Evolutionary conservation across 2,113 vertebrate species (phyloP).

Genomic region (Cheilinus undulatus): DNA sequence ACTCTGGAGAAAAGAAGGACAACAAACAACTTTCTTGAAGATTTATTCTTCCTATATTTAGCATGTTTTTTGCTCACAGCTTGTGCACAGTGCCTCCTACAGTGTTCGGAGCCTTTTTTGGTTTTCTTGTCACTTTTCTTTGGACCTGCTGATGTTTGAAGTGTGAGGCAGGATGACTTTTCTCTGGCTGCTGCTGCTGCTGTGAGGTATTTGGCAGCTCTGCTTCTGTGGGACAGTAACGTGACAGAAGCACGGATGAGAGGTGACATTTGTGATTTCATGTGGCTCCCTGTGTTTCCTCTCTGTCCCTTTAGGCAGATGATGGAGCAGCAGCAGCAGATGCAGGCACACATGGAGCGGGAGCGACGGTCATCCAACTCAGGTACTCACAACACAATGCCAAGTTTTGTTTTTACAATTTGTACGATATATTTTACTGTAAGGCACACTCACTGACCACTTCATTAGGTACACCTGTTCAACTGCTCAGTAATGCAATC

Average conservation of each 20-base stretch:
- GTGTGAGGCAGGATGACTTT: slow-evolving; percentile 10
- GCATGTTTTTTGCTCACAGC: background rate
- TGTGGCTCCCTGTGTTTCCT: slow-evolving; percentile 17
- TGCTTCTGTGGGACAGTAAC: background rate
- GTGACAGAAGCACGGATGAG: background rate
- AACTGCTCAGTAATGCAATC: no score
- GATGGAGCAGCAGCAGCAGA: slow-evolving; percentile 89
- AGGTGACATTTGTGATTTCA: background rate
- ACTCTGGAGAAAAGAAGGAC: background rate
- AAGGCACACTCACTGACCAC: no score
- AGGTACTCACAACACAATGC: slow-evolving; percentile 78
- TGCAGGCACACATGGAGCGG: slow-evolving; percentile 91
- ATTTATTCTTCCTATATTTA: slow-evolving; percentile 3
- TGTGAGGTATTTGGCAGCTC: background rate
- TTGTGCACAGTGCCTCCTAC: background rate
- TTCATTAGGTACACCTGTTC: no score
- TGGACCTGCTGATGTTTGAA: slow-evolving; percentile 6
- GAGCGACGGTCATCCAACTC: slow-evolving; percentile 95
- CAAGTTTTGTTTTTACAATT: background rate
- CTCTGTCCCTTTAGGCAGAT: slow-evolving; percentile 87
- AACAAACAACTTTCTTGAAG: background rate
- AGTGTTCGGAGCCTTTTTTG: background rate
- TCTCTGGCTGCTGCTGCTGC: background rate
- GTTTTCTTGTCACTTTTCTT: slow-evolving; percentile 6
- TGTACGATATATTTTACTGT: no score